These are phyloP conservation scores for Drosophila differens DNA, from an alignment of 2,888 invertebrate species.

Conservation along the genomic window DNA sequence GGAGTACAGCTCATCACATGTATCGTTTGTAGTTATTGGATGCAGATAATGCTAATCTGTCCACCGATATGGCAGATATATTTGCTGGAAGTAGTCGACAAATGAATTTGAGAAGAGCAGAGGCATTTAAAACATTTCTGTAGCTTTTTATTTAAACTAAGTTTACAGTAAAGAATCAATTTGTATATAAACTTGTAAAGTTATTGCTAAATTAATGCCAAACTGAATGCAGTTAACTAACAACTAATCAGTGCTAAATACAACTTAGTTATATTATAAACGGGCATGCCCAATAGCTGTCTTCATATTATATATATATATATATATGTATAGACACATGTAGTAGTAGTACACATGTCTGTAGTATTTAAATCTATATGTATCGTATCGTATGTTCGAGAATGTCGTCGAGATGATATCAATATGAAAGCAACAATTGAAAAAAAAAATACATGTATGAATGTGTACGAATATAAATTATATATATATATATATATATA, in stretches of 20 bases:
- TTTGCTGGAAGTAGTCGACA: neutral
- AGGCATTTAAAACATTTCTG: conserved; percentile 20
- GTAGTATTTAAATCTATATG: conserved; percentile 14
- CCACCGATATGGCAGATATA: neutral
- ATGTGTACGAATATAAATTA: conserved; percentile 41
- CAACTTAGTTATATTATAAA: conserved; percentile 72
- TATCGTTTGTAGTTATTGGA: neutral
- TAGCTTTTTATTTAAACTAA: conserved; percentile 41
- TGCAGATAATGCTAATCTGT: neutral
- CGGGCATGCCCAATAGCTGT: conserved; percentile 60
- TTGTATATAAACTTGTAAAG: conserved; percentile 22
- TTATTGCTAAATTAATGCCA: conserved; percentile 28
- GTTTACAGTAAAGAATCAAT: conserved; percentile 27
- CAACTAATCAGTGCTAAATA: conserved; percentile 79
- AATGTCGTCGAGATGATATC: conserved; percentile 73
- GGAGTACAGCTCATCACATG: neutral
- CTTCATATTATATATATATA: conserved; percentile 24
- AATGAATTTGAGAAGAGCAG: neutral
- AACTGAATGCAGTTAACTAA: conserved; percentile 54
- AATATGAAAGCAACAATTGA: conserved; percentile 79
- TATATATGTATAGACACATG: conserved; percentile 5
- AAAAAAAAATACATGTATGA: conserved; percentile 41
- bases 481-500: conserved; percentile 19
- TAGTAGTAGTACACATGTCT: too few species aligned
- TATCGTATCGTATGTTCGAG: conserved; percentile 42